phyloP scores from a whole-genome alignment of 2,113 vertebrate genomes.

The Parotia lawesii region DNA sequence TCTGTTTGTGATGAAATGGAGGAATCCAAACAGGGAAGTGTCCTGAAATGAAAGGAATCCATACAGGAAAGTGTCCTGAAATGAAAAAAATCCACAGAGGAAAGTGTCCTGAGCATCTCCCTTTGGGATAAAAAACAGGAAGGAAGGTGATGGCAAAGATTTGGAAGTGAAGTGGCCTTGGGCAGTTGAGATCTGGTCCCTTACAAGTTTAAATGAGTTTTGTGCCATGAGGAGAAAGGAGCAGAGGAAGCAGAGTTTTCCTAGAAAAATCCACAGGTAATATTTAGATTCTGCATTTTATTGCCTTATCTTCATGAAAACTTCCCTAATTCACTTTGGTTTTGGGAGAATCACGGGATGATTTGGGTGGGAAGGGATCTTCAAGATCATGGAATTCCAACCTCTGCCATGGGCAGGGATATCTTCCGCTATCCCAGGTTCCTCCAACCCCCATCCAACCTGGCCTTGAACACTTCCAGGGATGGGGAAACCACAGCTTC shows the following conservation, averaged over 20 bases:
- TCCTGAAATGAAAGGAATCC: neutral
- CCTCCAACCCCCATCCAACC: accelerated
- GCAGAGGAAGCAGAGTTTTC: neutral
- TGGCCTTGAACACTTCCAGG: neutral
- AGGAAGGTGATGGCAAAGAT: neutral
- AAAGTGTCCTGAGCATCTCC: neutral
- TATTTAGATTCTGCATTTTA: neutral
- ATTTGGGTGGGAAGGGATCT: neutral
- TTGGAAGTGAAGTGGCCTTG: neutral
- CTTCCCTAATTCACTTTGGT: neutral
- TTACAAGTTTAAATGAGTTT: neutral
- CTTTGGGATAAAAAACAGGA: neutral
- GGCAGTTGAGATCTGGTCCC: neutral
- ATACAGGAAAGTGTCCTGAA: neutral
- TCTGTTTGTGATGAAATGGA: neutral
- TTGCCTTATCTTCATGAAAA: neutral
- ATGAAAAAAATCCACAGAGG: neutral
- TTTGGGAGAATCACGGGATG: neutral
- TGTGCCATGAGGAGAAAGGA: accelerated
- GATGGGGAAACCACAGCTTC: neutral
- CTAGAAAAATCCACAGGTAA: neutral
- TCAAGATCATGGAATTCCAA: neutral
- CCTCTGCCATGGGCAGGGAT: neutral
- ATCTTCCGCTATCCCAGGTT: accelerated
- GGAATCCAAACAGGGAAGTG: neutral